Base-by-base conservation (phyloP, 2,888 invertebrate genomes). In the Muschampia plurimacula region DNA sequence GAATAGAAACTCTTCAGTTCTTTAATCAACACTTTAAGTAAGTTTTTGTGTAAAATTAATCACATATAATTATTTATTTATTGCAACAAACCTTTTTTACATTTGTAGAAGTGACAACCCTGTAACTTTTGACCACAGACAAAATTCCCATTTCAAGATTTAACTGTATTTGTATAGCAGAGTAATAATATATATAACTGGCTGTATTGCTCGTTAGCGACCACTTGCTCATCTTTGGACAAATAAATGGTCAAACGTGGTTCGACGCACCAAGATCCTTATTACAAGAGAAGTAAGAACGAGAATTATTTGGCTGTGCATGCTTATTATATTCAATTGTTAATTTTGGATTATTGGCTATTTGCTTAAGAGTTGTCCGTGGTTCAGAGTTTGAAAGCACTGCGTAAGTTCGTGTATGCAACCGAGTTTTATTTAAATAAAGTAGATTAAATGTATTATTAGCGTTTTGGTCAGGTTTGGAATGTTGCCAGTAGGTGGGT, bases 161-260 rank as follows among this genome's bases (percentile, higher is more conserved):
- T 46, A 13, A 64, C 46, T 13, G 64, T 64, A 39, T 62, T 62
- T 64, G 46, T 46, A 64, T 64, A 64, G 22, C 28, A 28, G 44
- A 46, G 52, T 46, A 46, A 46, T 52, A n/a, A 52, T 52, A 52
- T 13, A 15, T 13, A 41, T 64, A 64, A 64, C 64, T 64, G 64
- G 64, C 46, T 64, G 28, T 46, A 64, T 64, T 46, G n/a, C 28
- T 64, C 46, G 64, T 64, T 44, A 36, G 46, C 46, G 13, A 10
- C 46, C 46, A 46, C 65, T 65, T 28, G n/a, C 65, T 39, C 39
- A 32, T 65, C 49, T 32, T 12, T 1, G 32, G 65, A 49, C 65
- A 49, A 65, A 65, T 65, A 64, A 65, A 49, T 64, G 64, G 64
- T 15, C 52, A 52, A 52, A 46, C 10, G 10, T n/a, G 52, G 15